Percentiles rank a stretch among this genome's conserved stretches.
These are phyloP conservation scores for Drosophila punjabiensis DNA, from an alignment of 1,140 invertebrate species.

Conservation along the genomic window DNA sequence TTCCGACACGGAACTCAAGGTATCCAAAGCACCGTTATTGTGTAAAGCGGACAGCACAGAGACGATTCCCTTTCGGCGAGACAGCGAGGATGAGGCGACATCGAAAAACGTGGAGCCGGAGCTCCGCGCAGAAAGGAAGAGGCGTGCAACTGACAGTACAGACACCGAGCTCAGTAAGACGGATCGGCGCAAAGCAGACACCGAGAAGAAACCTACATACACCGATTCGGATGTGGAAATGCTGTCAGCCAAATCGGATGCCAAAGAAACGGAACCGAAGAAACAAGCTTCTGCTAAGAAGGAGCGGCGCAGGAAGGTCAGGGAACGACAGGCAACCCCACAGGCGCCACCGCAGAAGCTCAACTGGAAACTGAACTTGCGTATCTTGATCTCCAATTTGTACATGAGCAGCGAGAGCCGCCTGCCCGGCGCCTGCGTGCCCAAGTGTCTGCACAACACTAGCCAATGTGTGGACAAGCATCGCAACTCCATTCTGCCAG, in stretches of 20 bases:
- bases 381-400: constrained; percentile 62
- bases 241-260: not conserved
- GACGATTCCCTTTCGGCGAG: not conserved
- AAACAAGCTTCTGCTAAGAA: not conserved
- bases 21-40: not conserved
- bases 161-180: not conserved
- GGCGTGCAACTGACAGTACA: not conserved
- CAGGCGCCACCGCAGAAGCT: constrained; percentile 10
- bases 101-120: not conserved
- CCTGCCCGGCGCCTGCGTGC: constrained; percentile 49
- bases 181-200: too few relatives aligned
- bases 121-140: not conserved
- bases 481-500: constrained; percentile 56
- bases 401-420: constrained; percentile 61
- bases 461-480: constrained; percentile 51
- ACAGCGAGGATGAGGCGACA: not conserved
- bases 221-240: constrained; percentile 20
- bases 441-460: constrained; percentile 65
- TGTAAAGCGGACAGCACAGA: not conserved
- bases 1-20: not conserved
- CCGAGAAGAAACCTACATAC: not conserved
- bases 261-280: not conserved
- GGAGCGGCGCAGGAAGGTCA: constrained; percentile 1
- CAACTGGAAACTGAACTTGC: constrained; percentile 54
- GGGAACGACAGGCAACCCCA: constrained; percentile 1